phyloP scores from a whole-genome alignment of 1,140 invertebrate species.

The Leptopilina clavipes region DNA sequence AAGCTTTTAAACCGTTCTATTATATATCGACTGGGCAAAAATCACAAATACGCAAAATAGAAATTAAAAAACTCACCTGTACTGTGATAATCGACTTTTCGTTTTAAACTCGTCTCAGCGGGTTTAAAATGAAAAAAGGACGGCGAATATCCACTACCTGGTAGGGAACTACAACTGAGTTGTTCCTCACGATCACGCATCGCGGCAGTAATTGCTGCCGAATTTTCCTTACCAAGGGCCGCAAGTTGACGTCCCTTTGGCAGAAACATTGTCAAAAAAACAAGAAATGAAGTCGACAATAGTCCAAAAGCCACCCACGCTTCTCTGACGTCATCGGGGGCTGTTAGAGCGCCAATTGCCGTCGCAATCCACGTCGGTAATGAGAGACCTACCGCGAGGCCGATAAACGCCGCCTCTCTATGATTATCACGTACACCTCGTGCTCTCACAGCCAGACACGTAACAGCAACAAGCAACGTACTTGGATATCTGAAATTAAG shows the following conservation, averaged over 20 bases:
- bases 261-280: slow-evolving; percentile 95
- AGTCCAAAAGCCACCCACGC: slow-evolving; percentile 92
- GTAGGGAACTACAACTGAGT: slow-evolving; percentile 83
- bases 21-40: too few relatives aligned
- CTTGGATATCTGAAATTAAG: slow-evolving; percentile 81
- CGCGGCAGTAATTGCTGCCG: slow-evolving; percentile 60
- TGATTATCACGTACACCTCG: slow-evolving; percentile 94
- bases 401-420: slow-evolving; percentile 91
- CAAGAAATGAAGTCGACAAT: slow-evolving; percentile 85
- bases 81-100: slow-evolving; percentile 73
- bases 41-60: too few relatives aligned
- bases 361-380: slow-evolving; percentile 91
- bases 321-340: slow-evolving; percentile 86
- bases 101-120: slow-evolving; percentile 82
- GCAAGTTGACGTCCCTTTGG: slow-evolving; percentile 94
- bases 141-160: slow-evolving; percentile 88
- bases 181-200: slow-evolving; percentile 72
- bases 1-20: too few relatives aligned
- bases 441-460: slow-evolving; percentile 87
- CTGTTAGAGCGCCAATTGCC: slow-evolving; percentile 79
- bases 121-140: slow-evolving; percentile 95
- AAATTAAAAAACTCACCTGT: slow-evolving; percentile 61
- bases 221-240: slow-evolving; percentile 85
- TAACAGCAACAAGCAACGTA: slow-evolving; percentile 88
- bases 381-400: slow-evolving; percentile 86